Base-by-base conservation (phyloP, 1,140 invertebrate species). In the Diabrotica virgifera region DNA sequence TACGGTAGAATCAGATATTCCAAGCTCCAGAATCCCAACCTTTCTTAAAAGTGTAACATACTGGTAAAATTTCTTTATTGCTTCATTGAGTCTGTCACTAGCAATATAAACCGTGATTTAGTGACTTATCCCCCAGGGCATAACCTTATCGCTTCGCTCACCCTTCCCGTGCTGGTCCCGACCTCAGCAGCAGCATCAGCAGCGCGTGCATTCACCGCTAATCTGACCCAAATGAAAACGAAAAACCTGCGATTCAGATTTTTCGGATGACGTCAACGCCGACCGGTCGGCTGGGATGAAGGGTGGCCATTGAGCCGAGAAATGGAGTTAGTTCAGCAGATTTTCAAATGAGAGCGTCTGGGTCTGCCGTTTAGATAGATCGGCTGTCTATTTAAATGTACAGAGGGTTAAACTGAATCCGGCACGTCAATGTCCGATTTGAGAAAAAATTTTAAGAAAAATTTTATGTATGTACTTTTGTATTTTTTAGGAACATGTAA, bases 161-260 rank as follows among this genome's bases (percentile, higher is more conserved):
- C 40, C 40, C n/a, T 46, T 8, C 40, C 40, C 8, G 8, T n/a
- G 3, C n/a, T 46, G 40, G 40, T 46, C 40, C n/a, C 40, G 8
- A n/a, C 40, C 40, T 46, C n/a, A 46, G 40, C n/a, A 46, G 8
- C 40, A 8, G 40, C 40, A 6, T 46, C 11, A 46, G 40, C 11
- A 46, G 40, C 40, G 40, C 40, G 40, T 46, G 40, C 46, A 51
- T 50, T 38, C 58, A 51, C 59, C 59, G 59, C 59, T 60, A 60
- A 60, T 60, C 59, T 60, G 40, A 60, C 59, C 59, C 59, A 52
- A 51, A 60, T 60, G 59, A 60, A 60, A 60, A 60, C 40, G 59
- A 60, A 60, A 60, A 60, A 60, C 59, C 35, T 57, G 55, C 55
- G 24, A 12, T 12, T 12, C 14, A 38, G 36, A 36, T 38, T 60